phyloP scores from a whole-genome alignment of 2,888 invertebrate species.

The Coleophora flavipennella region DNA sequence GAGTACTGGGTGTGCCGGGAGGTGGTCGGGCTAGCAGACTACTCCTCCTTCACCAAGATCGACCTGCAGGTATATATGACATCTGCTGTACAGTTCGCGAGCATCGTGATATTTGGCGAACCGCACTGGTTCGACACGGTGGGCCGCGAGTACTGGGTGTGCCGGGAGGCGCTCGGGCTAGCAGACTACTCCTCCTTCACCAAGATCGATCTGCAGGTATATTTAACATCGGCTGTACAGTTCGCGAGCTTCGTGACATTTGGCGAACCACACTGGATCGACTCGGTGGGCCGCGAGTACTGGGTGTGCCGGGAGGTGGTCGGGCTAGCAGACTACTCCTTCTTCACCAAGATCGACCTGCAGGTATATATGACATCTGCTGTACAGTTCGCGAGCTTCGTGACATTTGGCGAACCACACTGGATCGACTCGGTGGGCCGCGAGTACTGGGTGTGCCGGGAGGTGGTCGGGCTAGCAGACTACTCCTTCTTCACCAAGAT shows the following conservation, averaged over 20 bases:
- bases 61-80: constrained; percentile 94
- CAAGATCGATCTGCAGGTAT: constrained; percentile 93
- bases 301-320: constrained; percentile 93
- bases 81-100: too few species aligned
- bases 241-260: constrained; percentile 89
- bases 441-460: constrained; percentile 95
- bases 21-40: constrained; percentile 93
- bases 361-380: too few species aligned
- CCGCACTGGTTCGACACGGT: constrained; percentile 95
- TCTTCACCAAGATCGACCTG: constrained; percentile 96
- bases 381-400: constrained; percentile 86
- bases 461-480: constrained; percentile 93
- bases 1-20: constrained; percentile 97
- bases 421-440: constrained; percentile 92
- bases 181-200: constrained; percentile 98
- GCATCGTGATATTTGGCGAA: constrained; percentile 89
- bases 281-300: constrained; percentile 89
- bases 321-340: constrained; percentile 96
- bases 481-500: constrained; percentile 98
- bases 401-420: constrained; percentile 91
- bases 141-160: constrained; percentile 91
- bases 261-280: constrained; percentile 95
- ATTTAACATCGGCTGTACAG: too few species aligned
- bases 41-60: constrained; percentile 97
- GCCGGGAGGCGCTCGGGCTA: constrained; percentile 92